Evolutionary conservation across 2,113 vertebrate species (phyloP).

Genomic region (Mirza zaza): DNA sequence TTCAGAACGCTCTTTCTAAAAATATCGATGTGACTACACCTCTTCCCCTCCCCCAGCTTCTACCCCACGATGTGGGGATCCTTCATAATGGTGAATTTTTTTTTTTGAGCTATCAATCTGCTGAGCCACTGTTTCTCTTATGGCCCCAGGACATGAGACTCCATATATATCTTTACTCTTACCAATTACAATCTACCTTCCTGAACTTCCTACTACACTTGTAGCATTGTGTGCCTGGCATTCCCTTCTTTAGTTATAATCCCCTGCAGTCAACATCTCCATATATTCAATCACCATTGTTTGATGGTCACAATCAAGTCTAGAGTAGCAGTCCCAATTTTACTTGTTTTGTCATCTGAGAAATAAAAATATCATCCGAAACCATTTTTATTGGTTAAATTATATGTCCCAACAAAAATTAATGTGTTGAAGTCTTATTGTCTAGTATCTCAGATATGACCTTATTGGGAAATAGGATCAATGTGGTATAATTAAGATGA

Average conservation of each 20-base stretch:
- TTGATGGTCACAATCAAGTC: neutral
- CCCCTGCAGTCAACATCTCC: neutral
- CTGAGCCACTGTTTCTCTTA: neutral
- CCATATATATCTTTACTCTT: neutral
- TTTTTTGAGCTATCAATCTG: neutral
- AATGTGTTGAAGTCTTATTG: neutral
- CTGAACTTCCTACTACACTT: neutral
- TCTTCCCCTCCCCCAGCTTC: too few relatives aligned
- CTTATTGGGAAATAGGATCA: neutral
- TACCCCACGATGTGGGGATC: neutral
- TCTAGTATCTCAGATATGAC: neutral
- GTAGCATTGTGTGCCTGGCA: accelerated
- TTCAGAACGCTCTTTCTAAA: neutral
- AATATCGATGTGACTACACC: neutral
- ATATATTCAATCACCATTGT: neutral
- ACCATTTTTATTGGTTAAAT: neutral
- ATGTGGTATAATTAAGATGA: neutral
- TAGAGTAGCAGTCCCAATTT: neutral
- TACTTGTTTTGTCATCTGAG: neutral
- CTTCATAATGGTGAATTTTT: neutral
- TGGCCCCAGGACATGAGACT: neutral
- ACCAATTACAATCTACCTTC: neutral
- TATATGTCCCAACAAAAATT: neutral
- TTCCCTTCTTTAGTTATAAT: neutral
- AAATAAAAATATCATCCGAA: neutral